phyloP scores from a whole-genome alignment of 2,888 invertebrate genomes.

The Drosophila demipolita region DNA sequence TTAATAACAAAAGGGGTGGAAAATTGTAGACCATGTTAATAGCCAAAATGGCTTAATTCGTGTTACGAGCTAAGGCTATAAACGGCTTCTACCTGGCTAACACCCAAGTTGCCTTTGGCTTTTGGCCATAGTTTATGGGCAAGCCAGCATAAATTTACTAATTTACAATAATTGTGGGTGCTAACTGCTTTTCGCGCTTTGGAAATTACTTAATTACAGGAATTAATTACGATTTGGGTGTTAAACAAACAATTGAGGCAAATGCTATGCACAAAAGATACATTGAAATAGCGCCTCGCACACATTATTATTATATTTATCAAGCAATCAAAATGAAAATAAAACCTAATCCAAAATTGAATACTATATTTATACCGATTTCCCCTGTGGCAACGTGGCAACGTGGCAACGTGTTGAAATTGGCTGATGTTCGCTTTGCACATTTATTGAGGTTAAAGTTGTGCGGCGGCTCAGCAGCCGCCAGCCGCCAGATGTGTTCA shows the following conservation, averaged over 20 bases:
- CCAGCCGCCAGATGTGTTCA: constrained; percentile 16
- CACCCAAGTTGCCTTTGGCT: constrained; percentile 25
- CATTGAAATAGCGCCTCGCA: background rate
- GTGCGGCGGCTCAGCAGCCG: background rate
- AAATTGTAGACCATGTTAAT: constrained; percentile 61
- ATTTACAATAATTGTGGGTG: constrained; percentile 7
- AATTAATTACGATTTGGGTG: constrained; percentile 24
- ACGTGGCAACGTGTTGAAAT: background rate
- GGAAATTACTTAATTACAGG: constrained; percentile 29
- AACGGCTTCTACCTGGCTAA: constrained; percentile 2
- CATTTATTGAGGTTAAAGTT: constrained; percentile 15
- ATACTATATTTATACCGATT: constrained; percentile 6
- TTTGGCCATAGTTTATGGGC: constrained; percentile 10
- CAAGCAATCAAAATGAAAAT: background rate
- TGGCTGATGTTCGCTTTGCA: background rate
- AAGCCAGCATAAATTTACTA: constrained; percentile 19
- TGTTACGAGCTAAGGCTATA: constrained; percentile 13
- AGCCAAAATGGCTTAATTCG: constrained; percentile 62
- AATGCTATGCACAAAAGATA: background rate
- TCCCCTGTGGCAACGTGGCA: background rate
- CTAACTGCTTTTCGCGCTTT: background rate
- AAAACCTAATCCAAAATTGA: background rate
- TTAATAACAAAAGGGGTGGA: constrained; percentile 37
- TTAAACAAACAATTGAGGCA: background rate
- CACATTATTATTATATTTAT: background rate